These are phyloP conservation scores for Clytia hemisphaerica DNA, from an alignment of 30 jellyfish, hydroid and myxozoan species.

Conservation along the genomic window DNA sequence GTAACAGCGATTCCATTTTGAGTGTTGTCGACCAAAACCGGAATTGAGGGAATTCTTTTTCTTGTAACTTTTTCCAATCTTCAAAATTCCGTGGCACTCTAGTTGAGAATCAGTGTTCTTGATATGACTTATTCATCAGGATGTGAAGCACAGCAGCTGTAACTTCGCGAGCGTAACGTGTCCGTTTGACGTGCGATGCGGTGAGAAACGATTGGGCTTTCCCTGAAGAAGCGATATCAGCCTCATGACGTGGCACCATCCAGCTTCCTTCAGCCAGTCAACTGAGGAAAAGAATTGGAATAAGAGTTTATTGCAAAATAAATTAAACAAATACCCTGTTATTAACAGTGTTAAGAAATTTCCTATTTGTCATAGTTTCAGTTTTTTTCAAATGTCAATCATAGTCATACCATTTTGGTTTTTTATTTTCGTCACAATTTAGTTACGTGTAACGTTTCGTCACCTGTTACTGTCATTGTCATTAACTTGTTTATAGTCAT, in stretches of 20 bases:
- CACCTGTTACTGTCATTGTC: too few relatives aligned
- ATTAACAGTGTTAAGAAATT: too few relatives aligned
- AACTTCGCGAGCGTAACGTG: constrained; percentile 38
- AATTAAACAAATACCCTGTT: too few relatives aligned
- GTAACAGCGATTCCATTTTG: constrained; percentile 21
- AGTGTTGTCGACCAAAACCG: constrained; percentile 40
- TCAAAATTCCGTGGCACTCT: constrained; percentile 7
- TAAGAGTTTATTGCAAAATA: too few relatives aligned
- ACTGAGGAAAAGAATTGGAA: too few relatives aligned
- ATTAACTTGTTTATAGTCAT: too few relatives aligned
- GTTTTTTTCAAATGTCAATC: too few relatives aligned
- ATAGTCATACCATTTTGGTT: too few relatives aligned
- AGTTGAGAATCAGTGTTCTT: constrained; percentile 20
- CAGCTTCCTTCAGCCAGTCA: constrained; percentile 42
- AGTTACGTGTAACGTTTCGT: too few relatives aligned
- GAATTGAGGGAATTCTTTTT: constrained; percentile 26
- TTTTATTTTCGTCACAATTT: too few relatives aligned
- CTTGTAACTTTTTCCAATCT: constrained; percentile 2
- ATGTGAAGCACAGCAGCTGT: constrained; percentile 42
- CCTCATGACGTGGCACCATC: constrained; percentile 40
- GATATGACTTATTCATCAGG: background rate
- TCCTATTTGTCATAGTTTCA: too few relatives aligned
- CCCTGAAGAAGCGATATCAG: constrained; percentile 25
- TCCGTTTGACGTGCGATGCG: constrained; percentile 29
- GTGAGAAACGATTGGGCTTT: constrained; percentile 34